Evolutionary conservation across 2,113 vertebrate genomes (phyloP).

Genomic region (Peromyscus californicus): DNA sequence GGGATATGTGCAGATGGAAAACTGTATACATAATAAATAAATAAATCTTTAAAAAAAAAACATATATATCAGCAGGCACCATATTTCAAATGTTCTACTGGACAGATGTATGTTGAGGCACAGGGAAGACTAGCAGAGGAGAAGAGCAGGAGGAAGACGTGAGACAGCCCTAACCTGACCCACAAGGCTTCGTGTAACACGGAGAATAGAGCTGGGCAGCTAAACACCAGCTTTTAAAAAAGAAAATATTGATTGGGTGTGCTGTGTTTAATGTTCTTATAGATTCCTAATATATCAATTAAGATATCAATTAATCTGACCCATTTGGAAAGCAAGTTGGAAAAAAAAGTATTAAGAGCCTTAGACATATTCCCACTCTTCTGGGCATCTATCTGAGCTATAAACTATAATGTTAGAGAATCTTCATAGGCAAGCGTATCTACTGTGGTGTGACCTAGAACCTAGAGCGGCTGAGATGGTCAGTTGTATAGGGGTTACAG

Average conservation of each 20-base stretch:
- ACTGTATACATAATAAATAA: too few relatives aligned
- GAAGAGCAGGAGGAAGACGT: fast-evolving
- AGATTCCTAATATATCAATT: slow-evolving; percentile 49
- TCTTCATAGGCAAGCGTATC: slow-evolving; percentile 46
- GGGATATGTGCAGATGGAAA: too few relatives aligned
- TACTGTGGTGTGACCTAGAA: background rate
- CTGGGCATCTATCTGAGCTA: slow-evolving; percentile 70
- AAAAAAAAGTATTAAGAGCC: slow-evolving; percentile 57
- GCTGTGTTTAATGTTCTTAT: slow-evolving; percentile 65
- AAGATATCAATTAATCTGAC: slow-evolving; percentile 70
- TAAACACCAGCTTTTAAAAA: slow-evolving; percentile 64
- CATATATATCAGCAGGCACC: background rate
- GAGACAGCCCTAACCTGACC: background rate
- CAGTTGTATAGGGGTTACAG: background rate
- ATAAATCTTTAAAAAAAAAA: too few relatives aligned
- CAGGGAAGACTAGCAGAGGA: background rate
- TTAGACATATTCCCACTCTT: slow-evolving; percentile 58
- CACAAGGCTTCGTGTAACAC: background rate
- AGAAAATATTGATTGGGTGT: slow-evolving; percentile 46
- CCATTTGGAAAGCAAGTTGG: slow-evolving; percentile 74
- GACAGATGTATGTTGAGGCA: background rate
- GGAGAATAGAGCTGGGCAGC: slow-evolving; percentile 24
- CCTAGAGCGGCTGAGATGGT: background rate
- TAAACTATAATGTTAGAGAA: slow-evolving; percentile 69
- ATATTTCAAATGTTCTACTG: background rate